Percentiles rank a stretch among this genome's conserved stretches.
phyloP scores from a whole-genome alignment of 2,113 vertebrate genomes.

The Neodontobutis hainanensis region DNA sequence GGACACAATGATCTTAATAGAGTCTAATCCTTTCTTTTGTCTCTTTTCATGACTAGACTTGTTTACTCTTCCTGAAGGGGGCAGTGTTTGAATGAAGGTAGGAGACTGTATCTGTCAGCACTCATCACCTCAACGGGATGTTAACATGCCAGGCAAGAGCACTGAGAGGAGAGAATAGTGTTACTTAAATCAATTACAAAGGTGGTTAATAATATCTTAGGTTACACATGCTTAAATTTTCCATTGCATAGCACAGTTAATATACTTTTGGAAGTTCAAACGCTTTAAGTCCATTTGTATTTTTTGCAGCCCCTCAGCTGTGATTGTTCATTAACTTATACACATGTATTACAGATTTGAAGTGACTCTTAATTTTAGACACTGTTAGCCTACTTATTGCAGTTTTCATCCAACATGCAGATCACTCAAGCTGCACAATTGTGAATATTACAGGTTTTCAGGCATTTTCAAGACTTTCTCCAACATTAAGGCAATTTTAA shows the following conservation, averaged over 20 bases:
- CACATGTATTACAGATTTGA: neutral
- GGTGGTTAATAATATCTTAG: conserved; percentile 4
- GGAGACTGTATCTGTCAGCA: conserved; percentile 56
- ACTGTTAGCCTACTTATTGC: neutral
- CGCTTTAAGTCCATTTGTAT: neutral
- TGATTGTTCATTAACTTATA: neutral
- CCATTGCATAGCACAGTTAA: neutral
- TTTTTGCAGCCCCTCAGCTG: neutral
- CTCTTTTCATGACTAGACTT: conserved; percentile 4
- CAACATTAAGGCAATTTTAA: neutral
- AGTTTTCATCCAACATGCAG: neutral
- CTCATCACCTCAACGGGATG: conserved; percentile 29
- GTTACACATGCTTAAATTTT: neutral
- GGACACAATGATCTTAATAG: conserved; percentile 11
- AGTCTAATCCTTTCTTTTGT: neutral
- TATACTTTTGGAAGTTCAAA: neutral
- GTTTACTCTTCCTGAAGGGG: conserved; percentile 74
- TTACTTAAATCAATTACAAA: conserved; percentile 46
- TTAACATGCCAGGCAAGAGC: conserved; percentile 34
- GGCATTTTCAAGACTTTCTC: neutral
- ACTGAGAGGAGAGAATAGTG: conserved; percentile 2
- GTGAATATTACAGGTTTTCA: too few relatives aligned
- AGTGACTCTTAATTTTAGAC: neutral
- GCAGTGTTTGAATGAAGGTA: conserved; percentile 78
- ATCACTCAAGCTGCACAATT: neutral